Evolutionary conservation across 2,888 invertebrate species (phyloP).

Genomic region (Uropetala carovei): DNA sequence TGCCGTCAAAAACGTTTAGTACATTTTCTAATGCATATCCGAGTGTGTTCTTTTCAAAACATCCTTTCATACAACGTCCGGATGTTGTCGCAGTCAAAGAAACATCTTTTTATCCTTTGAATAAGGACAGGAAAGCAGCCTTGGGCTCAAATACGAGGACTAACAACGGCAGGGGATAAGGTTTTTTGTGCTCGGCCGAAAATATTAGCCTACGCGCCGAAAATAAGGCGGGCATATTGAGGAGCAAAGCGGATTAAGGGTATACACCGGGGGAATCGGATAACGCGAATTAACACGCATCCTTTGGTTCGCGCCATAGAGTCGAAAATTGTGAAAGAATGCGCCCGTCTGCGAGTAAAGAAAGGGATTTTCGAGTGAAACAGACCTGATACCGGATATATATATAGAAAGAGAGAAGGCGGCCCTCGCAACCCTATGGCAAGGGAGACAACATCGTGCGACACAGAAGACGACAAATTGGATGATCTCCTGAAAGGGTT

Average conservation of each 20-base stretch:
- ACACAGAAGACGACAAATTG: conserved; percentile 56
- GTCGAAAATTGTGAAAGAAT: not conserved
- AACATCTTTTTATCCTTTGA: not conserved
- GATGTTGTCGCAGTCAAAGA: not conserved
- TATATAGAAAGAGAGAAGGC: not conserved
- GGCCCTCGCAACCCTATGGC: not conserved
- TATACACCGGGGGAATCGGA: conserved; percentile 1
- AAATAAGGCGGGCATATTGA: not conserved
- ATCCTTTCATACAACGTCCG: not conserved
- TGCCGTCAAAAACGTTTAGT: not conserved
- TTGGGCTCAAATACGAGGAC: too few relatives aligned
- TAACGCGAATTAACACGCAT: not conserved
- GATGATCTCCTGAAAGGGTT: conserved; percentile 56
- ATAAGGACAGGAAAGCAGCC: not conserved
- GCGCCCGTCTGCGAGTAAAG: not conserved
- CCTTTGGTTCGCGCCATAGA: not conserved
- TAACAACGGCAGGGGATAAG: not conserved
- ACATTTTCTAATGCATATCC: too few relatives aligned
- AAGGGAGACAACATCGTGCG: conserved; percentile 19
- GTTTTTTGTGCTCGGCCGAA: not conserved
- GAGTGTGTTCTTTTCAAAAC: too few relatives aligned
- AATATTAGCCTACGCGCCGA: not conserved
- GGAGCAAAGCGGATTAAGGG: conserved; percentile 13
- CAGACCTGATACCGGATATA: not conserved
- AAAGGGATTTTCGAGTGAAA: conserved; percentile 3